phyloP scores from a whole-genome alignment of 2,113 vertebrate genomes.

The Origma solitaria region DNA sequence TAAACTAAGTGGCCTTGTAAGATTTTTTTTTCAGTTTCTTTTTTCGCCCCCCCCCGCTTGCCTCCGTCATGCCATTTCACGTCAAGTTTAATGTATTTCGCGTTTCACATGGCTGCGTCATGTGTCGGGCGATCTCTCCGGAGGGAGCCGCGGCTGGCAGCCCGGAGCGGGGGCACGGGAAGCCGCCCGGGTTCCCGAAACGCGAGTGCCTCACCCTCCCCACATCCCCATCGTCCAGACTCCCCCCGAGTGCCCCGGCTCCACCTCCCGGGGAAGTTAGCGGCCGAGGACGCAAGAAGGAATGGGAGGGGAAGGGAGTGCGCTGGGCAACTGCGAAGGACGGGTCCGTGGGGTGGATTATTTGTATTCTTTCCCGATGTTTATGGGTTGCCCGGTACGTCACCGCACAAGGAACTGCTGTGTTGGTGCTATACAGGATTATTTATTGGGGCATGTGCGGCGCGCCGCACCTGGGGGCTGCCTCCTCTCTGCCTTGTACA shows the following conservation, averaged over 20 bases:
- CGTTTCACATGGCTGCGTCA: constrained; percentile 17
- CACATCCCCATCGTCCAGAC: neutral
- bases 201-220: neutral
- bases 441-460: constrained; percentile 71
- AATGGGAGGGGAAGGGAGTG: neutral
- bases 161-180: neutral
- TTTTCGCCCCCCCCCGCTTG: fast-evolving
- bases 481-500: constrained; percentile 50
- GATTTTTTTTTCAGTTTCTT: neutral
- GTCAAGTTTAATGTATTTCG: constrained; percentile 50
- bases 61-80: neutral
- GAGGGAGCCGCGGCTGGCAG: neutral
- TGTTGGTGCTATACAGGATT: constrained; percentile 53
- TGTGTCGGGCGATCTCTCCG: constrained; percentile 28
- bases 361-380: constrained; percentile 61
- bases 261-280: constrained; percentile 52
- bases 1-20: constrained; percentile 42
- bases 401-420: constrained; percentile 54
- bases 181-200: neutral
- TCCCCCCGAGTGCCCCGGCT: neutral
- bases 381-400: constrained; percentile 52
- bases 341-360: constrained; percentile 35
- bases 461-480: constrained; percentile 67
- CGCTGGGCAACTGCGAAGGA: constrained; percentile 33
- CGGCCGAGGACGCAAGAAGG: neutral